Evolutionary conservation across 2,113 vertebrate species (phyloP).

Genomic region (Recurvirostra avosetta): DNA sequence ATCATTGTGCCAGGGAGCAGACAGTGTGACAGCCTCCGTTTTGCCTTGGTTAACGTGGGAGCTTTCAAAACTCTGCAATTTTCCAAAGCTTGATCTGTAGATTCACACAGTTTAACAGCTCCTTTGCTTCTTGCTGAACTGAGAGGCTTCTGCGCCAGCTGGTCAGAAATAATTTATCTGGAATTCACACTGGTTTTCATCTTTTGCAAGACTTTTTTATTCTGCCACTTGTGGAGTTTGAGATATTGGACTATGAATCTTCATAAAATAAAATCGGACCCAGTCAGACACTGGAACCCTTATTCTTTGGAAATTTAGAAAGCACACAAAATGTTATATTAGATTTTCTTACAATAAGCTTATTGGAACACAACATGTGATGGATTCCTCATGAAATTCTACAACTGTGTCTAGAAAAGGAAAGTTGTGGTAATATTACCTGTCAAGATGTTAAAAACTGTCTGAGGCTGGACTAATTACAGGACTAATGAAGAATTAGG

Average conservation of each 20-base stretch:
- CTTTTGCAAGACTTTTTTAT: background rate
- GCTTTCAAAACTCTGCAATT: background rate
- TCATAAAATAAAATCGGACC: background rate
- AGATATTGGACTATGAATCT: background rate
- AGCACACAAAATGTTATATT: background rate
- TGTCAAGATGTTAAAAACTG: background rate
- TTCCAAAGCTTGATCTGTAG: background rate
- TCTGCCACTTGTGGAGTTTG: background rate
- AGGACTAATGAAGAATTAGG: background rate
- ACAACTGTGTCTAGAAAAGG: background rate
- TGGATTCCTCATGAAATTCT: background rate
- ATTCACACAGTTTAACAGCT: background rate
- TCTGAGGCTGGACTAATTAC: background rate
- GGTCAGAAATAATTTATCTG: background rate
- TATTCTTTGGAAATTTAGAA: background rate
- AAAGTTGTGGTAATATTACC: background rate
- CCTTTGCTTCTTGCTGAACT: background rate
- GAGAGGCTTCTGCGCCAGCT: fast-evolving
- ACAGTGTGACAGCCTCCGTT: background rate
- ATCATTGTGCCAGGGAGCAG: background rate
- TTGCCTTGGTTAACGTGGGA: background rate
- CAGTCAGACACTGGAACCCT: fast-evolving
- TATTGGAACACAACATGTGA: background rate
- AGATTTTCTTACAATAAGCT: background rate
- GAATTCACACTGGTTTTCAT: background rate